Percentiles rank a stretch among this genome's conserved stretches.
Conservation (phyloP, 2,797 vertebrate genomes). For the Notoglanidium macrostoma region DNA sequence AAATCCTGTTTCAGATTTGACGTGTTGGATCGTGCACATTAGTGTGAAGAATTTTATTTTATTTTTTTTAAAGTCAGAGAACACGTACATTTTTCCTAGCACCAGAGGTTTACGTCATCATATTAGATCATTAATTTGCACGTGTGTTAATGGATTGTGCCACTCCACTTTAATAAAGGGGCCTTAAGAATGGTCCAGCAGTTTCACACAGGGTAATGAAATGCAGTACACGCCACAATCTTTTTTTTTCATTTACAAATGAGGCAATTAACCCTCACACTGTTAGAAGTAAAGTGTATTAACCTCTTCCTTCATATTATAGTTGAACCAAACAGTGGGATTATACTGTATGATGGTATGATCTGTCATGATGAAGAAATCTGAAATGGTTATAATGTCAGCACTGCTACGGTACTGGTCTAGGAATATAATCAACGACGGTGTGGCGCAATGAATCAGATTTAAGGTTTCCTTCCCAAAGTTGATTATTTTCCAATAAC, state of each 20-base stretch:
- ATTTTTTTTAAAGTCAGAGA: slow-evolving; percentile 45
- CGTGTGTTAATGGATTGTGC: slow-evolving; percentile 77
- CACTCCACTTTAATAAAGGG: slow-evolving; percentile 90
- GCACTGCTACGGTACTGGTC: neutral
- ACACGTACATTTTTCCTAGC: slow-evolving; percentile 76
- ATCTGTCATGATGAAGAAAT: neutral
- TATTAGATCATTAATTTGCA: slow-evolving; percentile 71
- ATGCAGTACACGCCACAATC: neutral
- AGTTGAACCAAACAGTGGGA: neutral
- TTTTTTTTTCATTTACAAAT: neutral
- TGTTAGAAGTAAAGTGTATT: neutral
- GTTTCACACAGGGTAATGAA: slow-evolving; percentile 12
- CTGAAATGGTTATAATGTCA: neutral
- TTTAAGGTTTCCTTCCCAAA: neutral
- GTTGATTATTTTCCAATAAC: neutral
- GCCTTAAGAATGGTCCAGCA: slow-evolving; percentile 57
- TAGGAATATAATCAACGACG: neutral
- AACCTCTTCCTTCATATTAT: neutral
- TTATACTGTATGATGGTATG: neutral
- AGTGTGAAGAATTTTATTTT: slow-evolving; percentile 59
- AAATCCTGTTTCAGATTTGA: slow-evolving; percentile 50
- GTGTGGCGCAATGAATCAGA: neutral
- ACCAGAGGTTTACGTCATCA: slow-evolving; percentile 68
- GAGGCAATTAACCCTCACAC: neutral
- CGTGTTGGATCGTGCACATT: slow-evolving; percentile 70